Percentiles rank a stretch among this genome's conserved stretches.
Conservation (phyloP, 2,888 invertebrate species). For the Melanostoma mellinum region DNA sequence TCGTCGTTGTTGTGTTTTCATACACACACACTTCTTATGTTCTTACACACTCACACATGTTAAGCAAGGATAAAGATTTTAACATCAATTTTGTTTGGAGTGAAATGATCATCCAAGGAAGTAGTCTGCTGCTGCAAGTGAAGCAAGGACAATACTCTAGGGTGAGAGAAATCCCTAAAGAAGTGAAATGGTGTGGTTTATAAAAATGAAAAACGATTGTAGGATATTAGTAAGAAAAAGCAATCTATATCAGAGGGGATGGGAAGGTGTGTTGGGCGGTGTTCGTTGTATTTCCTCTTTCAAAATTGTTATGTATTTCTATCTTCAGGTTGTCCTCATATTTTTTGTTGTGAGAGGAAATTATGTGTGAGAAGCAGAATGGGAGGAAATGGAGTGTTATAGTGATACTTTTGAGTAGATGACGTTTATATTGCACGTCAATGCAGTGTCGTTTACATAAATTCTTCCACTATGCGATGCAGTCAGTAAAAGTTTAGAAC, state of each 20-base stretch:
- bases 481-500: too few relatives aligned
- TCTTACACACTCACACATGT: constrained; percentile 12
- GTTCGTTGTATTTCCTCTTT: neutral
- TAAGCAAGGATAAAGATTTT: constrained; percentile 12
- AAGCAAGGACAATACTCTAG: constrained; percentile 44
- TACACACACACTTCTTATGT: constrained; percentile 13
- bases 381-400: constrained; percentile 6
- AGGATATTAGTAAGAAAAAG: constrained; percentile 62
- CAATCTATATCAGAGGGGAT: constrained; percentile 36
- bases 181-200: constrained; percentile 17
- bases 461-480: neutral
- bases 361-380: neutral
- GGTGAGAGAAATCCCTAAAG: neutral
- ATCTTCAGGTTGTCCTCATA: neutral
- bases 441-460: constrained; percentile 29
- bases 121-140: constrained; percentile 49
- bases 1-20: constrained; percentile 32
- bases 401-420: constrained; percentile 28
- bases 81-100: constrained; percentile 67
- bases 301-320: constrained; percentile 11
- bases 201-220: constrained; percentile 59
- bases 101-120: constrained; percentile 69
- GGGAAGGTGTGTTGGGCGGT: constrained; percentile 25
- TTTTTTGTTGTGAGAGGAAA: neutral
- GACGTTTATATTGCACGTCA: constrained; percentile 3